Evolutionary conservation across 2,888 invertebrate genomes (phyloP).

Genomic region (Physocephala rufipes): DNA sequence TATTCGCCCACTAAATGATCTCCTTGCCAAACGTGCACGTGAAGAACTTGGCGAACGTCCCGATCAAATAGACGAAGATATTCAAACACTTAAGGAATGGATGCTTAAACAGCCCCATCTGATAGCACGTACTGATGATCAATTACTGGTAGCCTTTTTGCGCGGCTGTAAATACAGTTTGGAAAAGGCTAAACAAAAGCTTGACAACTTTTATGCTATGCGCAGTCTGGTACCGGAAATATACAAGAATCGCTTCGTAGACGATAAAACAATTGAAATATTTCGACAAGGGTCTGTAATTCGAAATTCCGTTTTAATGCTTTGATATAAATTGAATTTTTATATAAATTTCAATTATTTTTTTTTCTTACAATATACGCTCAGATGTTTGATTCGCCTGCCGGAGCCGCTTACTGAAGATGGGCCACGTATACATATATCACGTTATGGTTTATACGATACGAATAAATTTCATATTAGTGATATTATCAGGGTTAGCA

Average conservation of each 20-base stretch:
- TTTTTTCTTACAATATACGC: constrained; percentile 17
- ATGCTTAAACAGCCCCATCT: constrained; percentile 68
- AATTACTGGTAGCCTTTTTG: constrained; percentile 68
- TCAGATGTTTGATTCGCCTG: constrained; percentile 58
- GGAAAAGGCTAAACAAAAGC: constrained; percentile 69
- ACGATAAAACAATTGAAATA: constrained; percentile 57
- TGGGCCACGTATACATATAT: constrained; percentile 68
- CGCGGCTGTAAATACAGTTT: constrained; percentile 70
- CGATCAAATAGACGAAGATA: constrained; percentile 59
- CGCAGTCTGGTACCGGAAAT: constrained; percentile 71
- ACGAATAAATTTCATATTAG: constrained; percentile 66
- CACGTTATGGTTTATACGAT: constrained; percentile 69
- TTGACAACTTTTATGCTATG: constrained; percentile 71
- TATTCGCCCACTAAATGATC: constrained; percentile 57
- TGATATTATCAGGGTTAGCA: constrained; percentile 69
- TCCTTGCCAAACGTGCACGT: constrained; percentile 62
- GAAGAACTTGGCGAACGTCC: constrained; percentile 68
- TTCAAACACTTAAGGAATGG: constrained; percentile 67
- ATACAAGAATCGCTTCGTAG: constrained; percentile 64
- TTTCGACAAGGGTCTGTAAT: constrained; percentile 57
- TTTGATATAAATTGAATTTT: not conserved
- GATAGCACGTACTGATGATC: constrained; percentile 64
- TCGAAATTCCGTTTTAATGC: too few relatives aligned
- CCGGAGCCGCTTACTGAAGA: constrained; percentile 63
- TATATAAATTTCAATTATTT: too few relatives aligned